Conservation (phyloP, 2,888 invertebrate species). For the Adela reaumurella region DNA sequence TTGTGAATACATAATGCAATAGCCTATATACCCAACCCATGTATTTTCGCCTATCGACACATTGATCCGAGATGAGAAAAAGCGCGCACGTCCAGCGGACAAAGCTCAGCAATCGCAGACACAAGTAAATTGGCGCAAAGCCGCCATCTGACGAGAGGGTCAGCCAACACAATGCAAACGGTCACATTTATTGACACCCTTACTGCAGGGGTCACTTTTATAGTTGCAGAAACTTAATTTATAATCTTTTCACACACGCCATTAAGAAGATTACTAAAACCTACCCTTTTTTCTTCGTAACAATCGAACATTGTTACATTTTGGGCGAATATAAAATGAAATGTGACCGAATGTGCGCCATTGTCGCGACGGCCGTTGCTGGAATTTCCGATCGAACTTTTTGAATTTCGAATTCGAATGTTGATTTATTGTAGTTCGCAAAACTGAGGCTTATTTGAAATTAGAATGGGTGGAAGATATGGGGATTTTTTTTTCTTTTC, state of each 20-base stretch:
- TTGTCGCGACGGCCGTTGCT: conserved; percentile 38
- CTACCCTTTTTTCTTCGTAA: conserved; percentile 52
- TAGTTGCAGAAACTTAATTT: conserved; percentile 57
- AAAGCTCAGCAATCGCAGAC: background rate
- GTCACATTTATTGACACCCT: conserved; percentile 56
- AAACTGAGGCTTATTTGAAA: conserved; percentile 24
- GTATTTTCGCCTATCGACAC: background rate
- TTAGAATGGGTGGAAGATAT: conserved; percentile 27
- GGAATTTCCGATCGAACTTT: conserved; percentile 35
- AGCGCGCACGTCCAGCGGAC: background rate
- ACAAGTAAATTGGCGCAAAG: conserved; percentile 38
- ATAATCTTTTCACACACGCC: conserved; percentile 58
- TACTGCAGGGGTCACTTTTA: conserved; percentile 55
- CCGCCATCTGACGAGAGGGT: conserved; percentile 34
- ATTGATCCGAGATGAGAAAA: background rate
- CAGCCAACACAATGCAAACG: conserved; percentile 40
- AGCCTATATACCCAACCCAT: background rate
- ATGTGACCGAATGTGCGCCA: conserved; percentile 34
- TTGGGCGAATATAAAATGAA: conserved; percentile 38
- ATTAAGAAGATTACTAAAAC: conserved; percentile 55
- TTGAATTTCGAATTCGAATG: conserved; percentile 37
- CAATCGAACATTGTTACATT: conserved; percentile 52
- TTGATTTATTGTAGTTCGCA: conserved; percentile 42
- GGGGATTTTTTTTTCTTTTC: conserved; percentile 16
- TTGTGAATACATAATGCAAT: no score